phyloP scores from a whole-genome alignment of 1,140 invertebrate genomes.

The Rhagoletis zephyria region DNA sequence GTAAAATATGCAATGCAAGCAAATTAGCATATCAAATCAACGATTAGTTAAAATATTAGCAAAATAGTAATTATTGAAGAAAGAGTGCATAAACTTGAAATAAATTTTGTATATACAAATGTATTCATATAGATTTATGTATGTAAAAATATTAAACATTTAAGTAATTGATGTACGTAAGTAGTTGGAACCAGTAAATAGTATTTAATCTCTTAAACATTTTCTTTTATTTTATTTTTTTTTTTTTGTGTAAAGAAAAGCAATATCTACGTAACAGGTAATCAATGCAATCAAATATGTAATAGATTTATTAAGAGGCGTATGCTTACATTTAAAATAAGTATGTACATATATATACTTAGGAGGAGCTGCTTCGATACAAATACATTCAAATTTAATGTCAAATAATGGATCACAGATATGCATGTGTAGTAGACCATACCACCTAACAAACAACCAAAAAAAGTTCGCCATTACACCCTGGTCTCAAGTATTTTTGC shows the following conservation, averaged over 20 bases:
- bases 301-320: too few relatives aligned
- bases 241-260: not conserved
- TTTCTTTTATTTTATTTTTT: not conserved
- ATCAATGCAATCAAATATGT: conserved; percentile 12
- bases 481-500: too few relatives aligned
- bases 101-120: not conserved
- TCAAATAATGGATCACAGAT: not conserved
- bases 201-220: too few relatives aligned
- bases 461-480: too few relatives aligned
- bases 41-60: conserved; percentile 36
- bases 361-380: too few relatives aligned
- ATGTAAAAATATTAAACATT: not conserved
- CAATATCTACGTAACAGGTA: not conserved
- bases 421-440: too few relatives aligned
- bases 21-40: conserved; percentile 50
- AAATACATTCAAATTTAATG: not conserved
- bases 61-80: conserved; percentile 5
- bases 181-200: not conserved
- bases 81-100: not conserved
- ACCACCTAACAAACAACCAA: too few relatives aligned
- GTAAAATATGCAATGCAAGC: conserved; percentile 13
- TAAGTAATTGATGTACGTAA: not conserved
- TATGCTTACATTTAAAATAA: too few relatives aligned
- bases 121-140: not conserved
- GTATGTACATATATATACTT: too few relatives aligned